These are phyloP conservation scores for Zaprionus lachaisei DNA, from an alignment of 1,140 invertebrate genomes.

Conservation along the genomic window DNA sequence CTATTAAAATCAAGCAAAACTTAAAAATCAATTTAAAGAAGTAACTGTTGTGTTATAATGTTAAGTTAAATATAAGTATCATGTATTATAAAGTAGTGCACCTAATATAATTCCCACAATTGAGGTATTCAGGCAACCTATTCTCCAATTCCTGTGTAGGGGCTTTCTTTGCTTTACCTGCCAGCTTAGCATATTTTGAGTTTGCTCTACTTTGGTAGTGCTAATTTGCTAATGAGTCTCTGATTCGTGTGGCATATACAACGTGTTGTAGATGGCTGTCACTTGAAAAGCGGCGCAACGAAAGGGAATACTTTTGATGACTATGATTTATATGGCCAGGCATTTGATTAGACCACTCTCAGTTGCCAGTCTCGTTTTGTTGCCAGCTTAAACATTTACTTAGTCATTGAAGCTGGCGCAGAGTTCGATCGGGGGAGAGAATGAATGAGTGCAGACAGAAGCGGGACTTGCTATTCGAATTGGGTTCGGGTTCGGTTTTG, in stretches of 20 bases:
- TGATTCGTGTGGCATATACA: slow-evolving; percentile 41
- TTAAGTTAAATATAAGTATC: no score
- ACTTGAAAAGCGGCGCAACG: slow-evolving; percentile 30
- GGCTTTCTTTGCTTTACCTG: not conserved
- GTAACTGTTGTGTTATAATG: no score
- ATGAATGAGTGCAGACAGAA: slow-evolving; percentile 67
- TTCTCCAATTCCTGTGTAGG: not conserved
- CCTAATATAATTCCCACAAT: no score
- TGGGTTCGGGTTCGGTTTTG: slow-evolving; percentile 22
- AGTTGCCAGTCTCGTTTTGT: not conserved
- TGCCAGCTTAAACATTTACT: slow-evolving; percentile 40
- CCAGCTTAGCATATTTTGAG: no score
- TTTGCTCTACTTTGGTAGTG: slow-evolving; percentile 51
- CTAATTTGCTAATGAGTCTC: slow-evolving; percentile 77
- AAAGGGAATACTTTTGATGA: slow-evolving; percentile 39
- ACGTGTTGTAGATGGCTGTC: slow-evolving; percentile 32
- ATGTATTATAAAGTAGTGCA: no score
- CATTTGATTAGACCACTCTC: slow-evolving; percentile 41
- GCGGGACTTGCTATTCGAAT: slow-evolving; percentile 41
- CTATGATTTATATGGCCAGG: slow-evolving; percentile 58
- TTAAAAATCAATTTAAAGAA: no score
- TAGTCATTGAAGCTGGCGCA: slow-evolving; percentile 15
- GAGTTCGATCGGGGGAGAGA: slow-evolving; percentile 25
- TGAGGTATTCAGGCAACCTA: no score
- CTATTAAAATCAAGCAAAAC: no score